phyloP scores from a whole-genome alignment of 2,888 invertebrate genomes.

The Tuta absoluta region DNA sequence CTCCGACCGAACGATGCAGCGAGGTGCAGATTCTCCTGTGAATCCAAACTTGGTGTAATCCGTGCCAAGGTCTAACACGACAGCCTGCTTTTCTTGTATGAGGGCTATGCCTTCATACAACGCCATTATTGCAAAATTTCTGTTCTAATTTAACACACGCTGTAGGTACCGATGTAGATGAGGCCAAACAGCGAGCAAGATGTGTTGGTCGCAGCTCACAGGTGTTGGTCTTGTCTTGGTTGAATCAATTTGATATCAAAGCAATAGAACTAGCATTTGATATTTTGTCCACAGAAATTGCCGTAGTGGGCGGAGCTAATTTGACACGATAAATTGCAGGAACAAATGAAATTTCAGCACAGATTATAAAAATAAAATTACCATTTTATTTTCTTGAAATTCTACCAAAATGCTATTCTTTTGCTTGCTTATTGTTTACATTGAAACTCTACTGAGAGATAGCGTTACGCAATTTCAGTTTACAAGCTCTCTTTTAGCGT shows the following conservation, averaged over 20 bases:
- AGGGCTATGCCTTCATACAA: constrained; percentile 90
- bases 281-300: too few species aligned
- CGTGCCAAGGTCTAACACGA: constrained; percentile 93
- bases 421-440: neutral
- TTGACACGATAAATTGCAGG: neutral
- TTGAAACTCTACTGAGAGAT: neutral
- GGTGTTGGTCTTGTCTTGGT: too few species aligned
- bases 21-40: constrained; percentile 92
- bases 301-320: neutral
- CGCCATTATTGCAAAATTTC: constrained; percentile 77
- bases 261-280: too few species aligned
- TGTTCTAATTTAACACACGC: neutral
- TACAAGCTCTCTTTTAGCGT: neutral
- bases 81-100: constrained; percentile 92
- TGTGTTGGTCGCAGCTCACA: too few species aligned
- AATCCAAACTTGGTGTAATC: constrained; percentile 98
- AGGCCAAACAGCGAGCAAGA: too few species aligned
- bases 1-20: constrained; percentile 92
- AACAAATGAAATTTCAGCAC: neutral
- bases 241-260: too few species aligned
- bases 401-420: neutral
- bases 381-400: neutral
- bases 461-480: neutral
- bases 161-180: too few species aligned
- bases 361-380: neutral